Base-by-base conservation (phyloP, 1,140 invertebrate genomes). In the Diploscapter pachys region DNA sequence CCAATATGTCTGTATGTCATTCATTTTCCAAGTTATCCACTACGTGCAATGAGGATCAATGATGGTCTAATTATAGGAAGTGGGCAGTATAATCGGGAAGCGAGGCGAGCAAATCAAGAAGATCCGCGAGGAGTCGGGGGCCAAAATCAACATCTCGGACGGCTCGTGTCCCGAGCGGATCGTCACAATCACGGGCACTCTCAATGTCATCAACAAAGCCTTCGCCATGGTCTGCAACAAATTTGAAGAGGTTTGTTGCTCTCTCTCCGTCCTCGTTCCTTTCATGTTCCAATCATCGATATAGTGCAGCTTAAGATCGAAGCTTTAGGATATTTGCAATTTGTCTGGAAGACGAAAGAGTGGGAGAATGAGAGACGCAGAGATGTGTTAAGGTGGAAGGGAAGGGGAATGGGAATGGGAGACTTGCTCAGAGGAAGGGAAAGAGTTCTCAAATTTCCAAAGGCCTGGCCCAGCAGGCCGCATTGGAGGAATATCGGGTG, bases 181-280 rank as follows among this genome's bases (percentile, higher is more conserved):
- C 88, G 97, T 99, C 78, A 99, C 96, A 75, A 93, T 99, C 79
- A 97, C 95, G 78, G 97, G 97, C 81, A 92, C 93, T 81, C 93
- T 93, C 85, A 94, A 92, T 87, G 92, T 94, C 81, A 98, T 99
- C 86, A 95, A 95, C 88, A 96, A 96, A 90, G 96, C 96, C 71
- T 99, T 99, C 89, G 93, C 93, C 84, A 91, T 99, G 87, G 98
- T 99, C 86, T 97, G 95, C 90, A 95, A 95, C 88, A 99, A 99
- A 89, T 97, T 99, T 87, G 95, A 99, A 90, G 96, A 99, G 91
- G 94, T 96, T 89, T 88, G 87, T 86, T 50, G 63, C 61, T 62
- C 51, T 56, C 48, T 3, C 31, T n/a, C 31, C 31, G 31, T 31
- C 31, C 31, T 31, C 31, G 31, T 31, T 31, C 31, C 31, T 31